These are phyloP conservation scores for Tupaia chinensis DNA, from an alignment of 2,113 vertebrate genomes.

Conservation along the genomic window DNA sequence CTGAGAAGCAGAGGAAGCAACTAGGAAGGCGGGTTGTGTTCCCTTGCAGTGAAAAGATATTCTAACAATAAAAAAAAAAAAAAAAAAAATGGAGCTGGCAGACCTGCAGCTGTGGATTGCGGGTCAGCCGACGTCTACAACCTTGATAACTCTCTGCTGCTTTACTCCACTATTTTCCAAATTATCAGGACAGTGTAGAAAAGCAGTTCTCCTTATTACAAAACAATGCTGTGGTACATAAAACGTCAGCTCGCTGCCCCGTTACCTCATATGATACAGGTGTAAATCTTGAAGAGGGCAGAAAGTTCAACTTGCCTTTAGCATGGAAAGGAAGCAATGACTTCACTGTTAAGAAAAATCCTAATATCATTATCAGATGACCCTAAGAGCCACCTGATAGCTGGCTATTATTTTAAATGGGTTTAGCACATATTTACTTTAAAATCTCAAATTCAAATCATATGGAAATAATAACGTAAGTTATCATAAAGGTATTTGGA, in stretches of 20 bases:
- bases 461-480: conserved; percentile 85
- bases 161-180: conserved; percentile 62
- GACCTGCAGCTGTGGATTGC: neutral
- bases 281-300: conserved; percentile 80
- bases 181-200: conserved; percentile 67
- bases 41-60: neutral
- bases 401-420: conserved; percentile 84
- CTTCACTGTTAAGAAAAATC: conserved; percentile 80
- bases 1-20: neutral
- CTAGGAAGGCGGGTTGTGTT: neutral
- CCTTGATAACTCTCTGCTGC: neutral
- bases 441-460: conserved; percentile 83
- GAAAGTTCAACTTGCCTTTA: conserved; percentile 80
- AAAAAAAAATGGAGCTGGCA: neutral
- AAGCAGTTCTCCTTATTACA: conserved; percentile 57
- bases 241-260: conserved; percentile 78
- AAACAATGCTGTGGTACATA: conserved; percentile 69
- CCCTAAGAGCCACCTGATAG: conserved; percentile 74
- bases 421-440: conserved; percentile 82
- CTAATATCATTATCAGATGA: conserved; percentile 83
- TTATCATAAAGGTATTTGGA: conserved; percentile 83
- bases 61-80: neutral
- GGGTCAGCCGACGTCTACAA: neutral
- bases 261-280: conserved; percentile 60
- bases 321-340: conserved; percentile 84